Evolutionary conservation across 2,888 invertebrate genomes (phyloP).

Genomic region (Leptopilina myrica): DNA sequence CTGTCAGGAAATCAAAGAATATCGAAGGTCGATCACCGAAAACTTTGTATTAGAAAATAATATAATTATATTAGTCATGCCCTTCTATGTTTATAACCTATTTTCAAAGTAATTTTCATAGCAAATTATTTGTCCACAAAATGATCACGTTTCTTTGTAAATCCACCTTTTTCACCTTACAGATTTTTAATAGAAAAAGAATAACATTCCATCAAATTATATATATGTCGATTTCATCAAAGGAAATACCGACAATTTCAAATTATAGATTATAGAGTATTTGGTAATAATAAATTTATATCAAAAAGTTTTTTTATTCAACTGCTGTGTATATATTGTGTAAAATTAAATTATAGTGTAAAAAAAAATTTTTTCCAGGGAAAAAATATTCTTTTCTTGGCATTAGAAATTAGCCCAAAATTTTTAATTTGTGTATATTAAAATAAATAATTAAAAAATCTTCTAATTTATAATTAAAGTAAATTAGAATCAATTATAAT

Average conservation of each 20-base stretch:
- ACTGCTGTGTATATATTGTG: too few relatives aligned
- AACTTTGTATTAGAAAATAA: slow-evolving; percentile 3
- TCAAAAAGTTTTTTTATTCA: neutral
- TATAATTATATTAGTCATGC: slow-evolving; percentile 5
- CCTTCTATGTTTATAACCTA: neutral
- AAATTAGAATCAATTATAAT: too few relatives aligned
- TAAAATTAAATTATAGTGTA: too few relatives aligned
- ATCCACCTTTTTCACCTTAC: neutral
- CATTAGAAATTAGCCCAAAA: too few relatives aligned
- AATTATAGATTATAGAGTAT: slow-evolving; percentile 14
- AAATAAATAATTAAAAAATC: too few relatives aligned
- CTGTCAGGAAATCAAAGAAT: slow-evolving; percentile 29
- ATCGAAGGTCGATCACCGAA: slow-evolving; percentile 19
- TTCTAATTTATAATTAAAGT: too few relatives aligned
- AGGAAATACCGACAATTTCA: slow-evolving; percentile 10
- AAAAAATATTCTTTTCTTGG: too few relatives aligned
- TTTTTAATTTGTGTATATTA: too few relatives aligned
- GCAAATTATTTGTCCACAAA: slow-evolving; percentile 19
- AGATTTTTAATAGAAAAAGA: neutral
- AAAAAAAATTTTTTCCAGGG: too few relatives aligned
- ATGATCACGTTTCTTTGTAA: neutral
- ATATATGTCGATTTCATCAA: neutral
- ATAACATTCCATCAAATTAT: neutral
- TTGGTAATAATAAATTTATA: neutral
- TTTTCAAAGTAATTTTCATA: slow-evolving; percentile 4